phyloP scores from a whole-genome alignment of 1,140 invertebrate species.

The Dendrolimus punctatus region DNA sequence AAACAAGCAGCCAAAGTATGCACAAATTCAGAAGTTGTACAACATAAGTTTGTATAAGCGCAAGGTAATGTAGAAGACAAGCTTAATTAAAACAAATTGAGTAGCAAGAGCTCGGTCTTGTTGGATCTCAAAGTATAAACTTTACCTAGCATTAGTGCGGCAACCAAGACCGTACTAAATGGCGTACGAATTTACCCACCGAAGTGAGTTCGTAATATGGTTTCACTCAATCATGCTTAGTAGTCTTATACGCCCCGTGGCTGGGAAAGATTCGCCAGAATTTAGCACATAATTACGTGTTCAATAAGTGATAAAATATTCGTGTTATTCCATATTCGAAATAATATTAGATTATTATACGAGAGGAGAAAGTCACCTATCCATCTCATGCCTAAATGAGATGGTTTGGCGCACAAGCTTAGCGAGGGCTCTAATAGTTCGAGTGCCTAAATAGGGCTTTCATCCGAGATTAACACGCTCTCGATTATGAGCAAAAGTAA shows the following conservation, averaged over 20 bases:
- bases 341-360: constrained; percentile 13
- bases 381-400: too few relatives aligned
- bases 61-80: too few relatives aligned
- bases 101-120: neutral
- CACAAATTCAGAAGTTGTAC: neutral
- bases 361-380: neutral
- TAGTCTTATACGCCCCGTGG: constrained; percentile 13
- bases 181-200: constrained; percentile 18
- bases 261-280: constrained; percentile 17
- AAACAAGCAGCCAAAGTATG: neutral
- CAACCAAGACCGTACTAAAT: constrained; percentile 7
- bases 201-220: constrained; percentile 19
- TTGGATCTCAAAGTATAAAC: constrained; percentile 2
- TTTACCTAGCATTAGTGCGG: constrained; percentile 4
- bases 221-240: constrained; percentile 26
- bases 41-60: too few relatives aligned
- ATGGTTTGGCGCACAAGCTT: too few relatives aligned
- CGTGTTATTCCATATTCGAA: constrained; percentile 12
- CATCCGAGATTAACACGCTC: too few relatives aligned
- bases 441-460: too few relatives aligned
- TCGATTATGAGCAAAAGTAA: too few relatives aligned
- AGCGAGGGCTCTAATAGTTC: too few relatives aligned
- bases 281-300: constrained; percentile 19
- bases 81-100: neutral
- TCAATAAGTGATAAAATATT: constrained; percentile 21